Base-by-base conservation (phyloP, 2,888 invertebrate species). In the Synergus gifuensis region DNA sequence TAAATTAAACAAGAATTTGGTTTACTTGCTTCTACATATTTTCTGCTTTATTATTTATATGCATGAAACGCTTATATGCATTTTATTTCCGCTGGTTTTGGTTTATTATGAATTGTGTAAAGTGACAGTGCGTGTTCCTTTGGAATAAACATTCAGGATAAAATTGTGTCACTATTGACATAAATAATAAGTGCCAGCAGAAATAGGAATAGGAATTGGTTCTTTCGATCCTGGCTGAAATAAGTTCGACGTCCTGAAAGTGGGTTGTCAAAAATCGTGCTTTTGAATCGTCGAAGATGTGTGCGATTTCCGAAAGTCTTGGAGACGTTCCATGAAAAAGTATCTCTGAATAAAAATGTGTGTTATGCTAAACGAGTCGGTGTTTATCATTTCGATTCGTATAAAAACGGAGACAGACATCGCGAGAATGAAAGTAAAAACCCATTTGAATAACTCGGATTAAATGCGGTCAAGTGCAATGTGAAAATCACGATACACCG, bases 401-500 rank as follows among this genome's bases (percentile, higher is more conserved):
- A 54, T 36, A 54, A 36, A 16, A 36, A 16, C 49, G 8, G n/a
- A 28, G 36, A 73, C 18, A 18, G 49, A 18, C 22, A 44, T 46
- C 46, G 22, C 9, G n/a, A 54, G 28, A 69, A 49, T 69, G 16
- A 69, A 73, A 73, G 49, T 54, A 73, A 46, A 16, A 28, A 36
- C 36, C 54, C 14, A 73, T 73, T 73, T 54, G 46, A 73, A 73
- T 73, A 73, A 54, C 49, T 73, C 49, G 73, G 54, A 73, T 73
- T 54, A 49, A 46, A 73, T 28, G 54, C 73, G 73, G 73, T 73
- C 69, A 69, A 69, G 69, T 73, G 73, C 46, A 54, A 73, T 69
- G 73, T 28, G 73, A 73, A 73, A 73, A 73, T 73, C 49, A 16
- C 18, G 44, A 67, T 67, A 44, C 4, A 22, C 22, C 22, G 67